Conservation (phyloP, 1,140 invertebrate genomes). For the Lasaia peninsularis region DNA sequence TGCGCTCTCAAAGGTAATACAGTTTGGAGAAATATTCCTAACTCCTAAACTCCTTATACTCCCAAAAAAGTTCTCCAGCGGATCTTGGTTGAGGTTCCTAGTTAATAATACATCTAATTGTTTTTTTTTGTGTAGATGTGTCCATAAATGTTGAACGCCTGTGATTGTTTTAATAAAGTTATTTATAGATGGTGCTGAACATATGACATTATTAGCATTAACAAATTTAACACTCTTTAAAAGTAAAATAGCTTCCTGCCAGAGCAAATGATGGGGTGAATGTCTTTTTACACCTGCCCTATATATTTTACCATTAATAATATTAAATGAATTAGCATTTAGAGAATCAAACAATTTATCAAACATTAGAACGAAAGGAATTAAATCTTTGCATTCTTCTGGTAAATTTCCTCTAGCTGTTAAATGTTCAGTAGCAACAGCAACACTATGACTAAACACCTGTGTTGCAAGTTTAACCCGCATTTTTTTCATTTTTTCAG, state of each 20-base stretch:
- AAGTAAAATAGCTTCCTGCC: constrained; percentile 13
- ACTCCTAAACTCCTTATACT: background rate
- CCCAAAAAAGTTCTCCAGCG: constrained; percentile 15
- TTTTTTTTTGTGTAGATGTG: constrained; percentile 23
- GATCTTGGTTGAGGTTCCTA: constrained; percentile 32
- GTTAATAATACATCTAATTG: constrained; percentile 23
- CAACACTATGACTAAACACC: background rate
- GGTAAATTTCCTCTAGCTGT: constrained; percentile 8
- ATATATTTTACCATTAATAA: constrained; percentile 28
- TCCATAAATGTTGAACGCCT: constrained; percentile 22
- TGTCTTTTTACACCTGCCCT: constrained; percentile 25
- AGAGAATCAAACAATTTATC: constrained; percentile 9
- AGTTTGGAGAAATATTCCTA: constrained; percentile 27
- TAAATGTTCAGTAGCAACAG: constrained; percentile 13
- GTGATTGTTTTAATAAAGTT: constrained; percentile 34
- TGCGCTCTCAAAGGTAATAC: constrained; percentile 30
- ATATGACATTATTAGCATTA: background rate
- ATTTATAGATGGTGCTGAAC: constrained; percentile 21
- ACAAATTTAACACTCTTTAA: constrained; percentile 22
- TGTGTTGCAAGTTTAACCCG: constrained; percentile 28
- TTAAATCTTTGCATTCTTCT: constrained; percentile 21
- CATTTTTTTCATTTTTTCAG: constrained; percentile 23
- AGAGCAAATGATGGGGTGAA: constrained; percentile 20
- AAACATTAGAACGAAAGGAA: constrained; percentile 14
- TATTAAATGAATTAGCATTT: constrained; percentile 1